Evolutionary conservation across 1,140 invertebrate species (phyloP), one percentile per base, ranked within the genome.

Genomic region (Drosophila pachea): DNA sequence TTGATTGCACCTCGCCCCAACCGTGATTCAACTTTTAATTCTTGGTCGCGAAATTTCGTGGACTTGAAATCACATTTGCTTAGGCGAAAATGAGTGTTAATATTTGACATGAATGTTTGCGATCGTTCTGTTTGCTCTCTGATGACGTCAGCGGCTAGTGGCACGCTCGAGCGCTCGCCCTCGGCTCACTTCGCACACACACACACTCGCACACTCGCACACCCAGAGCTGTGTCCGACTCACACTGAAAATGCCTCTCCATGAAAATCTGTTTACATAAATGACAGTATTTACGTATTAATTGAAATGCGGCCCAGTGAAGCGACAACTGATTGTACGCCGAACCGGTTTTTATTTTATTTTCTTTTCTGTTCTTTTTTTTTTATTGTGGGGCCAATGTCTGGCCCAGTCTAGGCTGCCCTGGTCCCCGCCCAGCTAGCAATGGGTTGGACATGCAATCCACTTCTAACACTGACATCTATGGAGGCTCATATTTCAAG

Each of bases 211-310:
- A 43, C 11, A 61, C 62, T 63, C 36, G 56, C 43, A 55, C 32
- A 52, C 47, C 38, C 33, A 45, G 14, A 54, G 53, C 12, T n/a
- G 9, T 40, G 33, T 49, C 14, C 4, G 65, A 69, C 56, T 69
- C 71, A 59, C 65, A 58, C 45, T 52, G 45, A n/a, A 47, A 62
- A 50, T 11, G 35, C 48, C 31, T 38, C 31, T 29, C 16, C 58
- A 48, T 72, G 62, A 54, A 78, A 76, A 76, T 79, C 42, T 68
- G 67, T 76, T 79, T 68, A 86, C 73, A 66, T 64, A 64, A 73
- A 78, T 64, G 81, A 86, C 81, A 74, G 63, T 84, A 86, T 84
- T 84, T 86, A 66, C 62, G 73, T 70, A 76, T 66, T 83, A 76
- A 84, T 86, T 78, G 78, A 84, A 84, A 66, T 49, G 64, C 48